Evolutionary conservation across 2,888 invertebrate species (phyloP).

Genomic region (Anaspis maculata): DNA sequence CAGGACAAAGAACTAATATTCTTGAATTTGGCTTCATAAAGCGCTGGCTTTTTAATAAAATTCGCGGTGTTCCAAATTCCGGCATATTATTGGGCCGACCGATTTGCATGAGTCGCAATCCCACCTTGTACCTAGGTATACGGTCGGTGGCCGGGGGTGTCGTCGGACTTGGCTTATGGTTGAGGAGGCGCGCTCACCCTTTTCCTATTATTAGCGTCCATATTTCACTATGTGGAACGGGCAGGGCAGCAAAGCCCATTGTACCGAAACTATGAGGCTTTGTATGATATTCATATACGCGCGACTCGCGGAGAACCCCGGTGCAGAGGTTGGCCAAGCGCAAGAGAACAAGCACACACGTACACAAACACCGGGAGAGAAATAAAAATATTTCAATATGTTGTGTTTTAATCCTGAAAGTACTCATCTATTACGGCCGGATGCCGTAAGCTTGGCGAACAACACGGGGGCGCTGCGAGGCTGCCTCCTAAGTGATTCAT

Average conservation of each 20-base stretch:
- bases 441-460: conserved; percentile 20
- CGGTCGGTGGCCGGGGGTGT: too few species aligned
- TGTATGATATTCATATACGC: conserved; percentile 32
- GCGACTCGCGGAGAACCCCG: conserved; percentile 11
- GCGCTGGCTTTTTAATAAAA: too few species aligned
- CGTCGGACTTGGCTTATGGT: too few species aligned
- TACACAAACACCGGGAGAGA: too few species aligned
- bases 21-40: too few species aligned
- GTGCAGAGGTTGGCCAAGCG: background rate
- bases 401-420: conserved; percentile 43
- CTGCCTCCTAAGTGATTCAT: conserved; percentile 39
- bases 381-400: conserved; percentile 44
- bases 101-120: too few species aligned
- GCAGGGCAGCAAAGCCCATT: conserved; percentile 21
- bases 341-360: too few species aligned
- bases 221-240: conserved; percentile 22
- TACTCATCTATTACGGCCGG: conserved; percentile 39
- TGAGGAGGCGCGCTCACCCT: conserved; percentile 7
- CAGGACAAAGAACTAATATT: too few species aligned
- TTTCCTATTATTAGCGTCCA: conserved; percentile 24
- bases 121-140: too few species aligned
- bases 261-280: conserved; percentile 32
- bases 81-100: too few species aligned
- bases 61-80: too few species aligned
- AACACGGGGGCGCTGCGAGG: too few species aligned